A percentile compares a stretch with the other conserved stretches of the same genome.
phyloP scores from a whole-genome alignment of 2,797 vertebrate genomes.

The Tinamus major region DNA sequence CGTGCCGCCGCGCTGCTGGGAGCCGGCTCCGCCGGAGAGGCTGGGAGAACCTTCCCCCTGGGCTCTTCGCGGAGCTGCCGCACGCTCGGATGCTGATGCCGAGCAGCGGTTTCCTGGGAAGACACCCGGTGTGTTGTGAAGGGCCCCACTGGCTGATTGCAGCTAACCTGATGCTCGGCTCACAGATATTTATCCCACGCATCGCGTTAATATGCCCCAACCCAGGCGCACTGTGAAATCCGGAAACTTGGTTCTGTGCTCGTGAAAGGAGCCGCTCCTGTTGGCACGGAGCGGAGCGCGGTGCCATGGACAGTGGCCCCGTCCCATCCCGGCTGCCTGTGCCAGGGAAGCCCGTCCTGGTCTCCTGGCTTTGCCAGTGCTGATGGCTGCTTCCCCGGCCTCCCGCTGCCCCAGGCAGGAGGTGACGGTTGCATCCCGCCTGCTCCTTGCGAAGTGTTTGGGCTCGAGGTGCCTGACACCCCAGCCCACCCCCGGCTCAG shows the following conservation, averaged over 20 bases:
- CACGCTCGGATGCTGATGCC: conserved; percentile 75
- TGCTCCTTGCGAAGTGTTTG: not conserved
- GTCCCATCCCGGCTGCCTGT: not conserved
- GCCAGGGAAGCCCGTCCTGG: not conserved
- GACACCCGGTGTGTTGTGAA: conserved; percentile 63
- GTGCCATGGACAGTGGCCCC: not conserved
- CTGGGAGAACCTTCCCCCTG: conserved; percentile 22
- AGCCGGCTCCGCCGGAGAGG: conserved; percentile 18
- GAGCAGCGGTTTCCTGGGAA: conserved; percentile 67
- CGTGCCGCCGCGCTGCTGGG: not conserved
- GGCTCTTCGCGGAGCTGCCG: conserved; percentile 37
- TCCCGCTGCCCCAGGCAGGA: too few relatives aligned
- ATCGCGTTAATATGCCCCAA: conserved; percentile 75
- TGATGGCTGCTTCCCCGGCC: not conserved
- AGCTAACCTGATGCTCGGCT: conserved; percentile 68
- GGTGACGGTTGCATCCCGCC: fast-evolving
- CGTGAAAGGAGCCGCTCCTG: conserved; percentile 46
- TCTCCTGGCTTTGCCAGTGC: not conserved
- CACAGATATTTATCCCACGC: conserved; percentile 73
- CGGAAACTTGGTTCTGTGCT: conserved; percentile 61
- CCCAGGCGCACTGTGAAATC: conserved; percentile 70
- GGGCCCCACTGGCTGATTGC: conserved; percentile 72
- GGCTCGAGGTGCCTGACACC: not conserved
- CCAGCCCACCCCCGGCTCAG: too few relatives aligned
- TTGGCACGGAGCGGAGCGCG: fast-evolving